Percentiles rank a stretch among this genome's conserved stretches.
Evolutionary conservation across 2,113 vertebrate species (phyloP).

Genomic region (Hippocampus guttulatus): DNA sequence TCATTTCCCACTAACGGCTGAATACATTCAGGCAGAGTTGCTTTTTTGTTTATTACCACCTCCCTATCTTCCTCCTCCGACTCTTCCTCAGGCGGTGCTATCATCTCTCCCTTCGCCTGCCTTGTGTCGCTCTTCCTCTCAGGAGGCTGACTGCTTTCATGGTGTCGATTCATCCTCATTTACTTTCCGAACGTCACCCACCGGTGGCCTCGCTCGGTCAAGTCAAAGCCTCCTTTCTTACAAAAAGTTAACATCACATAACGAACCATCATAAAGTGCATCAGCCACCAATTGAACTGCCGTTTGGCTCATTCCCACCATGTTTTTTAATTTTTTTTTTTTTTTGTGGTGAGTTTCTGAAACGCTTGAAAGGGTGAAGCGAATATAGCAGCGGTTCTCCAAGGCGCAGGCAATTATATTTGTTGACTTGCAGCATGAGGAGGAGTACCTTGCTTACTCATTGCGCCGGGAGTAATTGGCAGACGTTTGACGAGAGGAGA

Average conservation of each 20-base stretch:
- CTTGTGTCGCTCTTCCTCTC: not conserved
- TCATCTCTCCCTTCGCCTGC: not conserved
- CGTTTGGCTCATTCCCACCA: conserved; percentile 30
- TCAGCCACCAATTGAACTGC: conserved; percentile 17
- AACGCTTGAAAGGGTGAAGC: conserved; percentile 8
- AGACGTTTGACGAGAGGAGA: conserved; percentile 34
- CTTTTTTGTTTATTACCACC: not conserved
- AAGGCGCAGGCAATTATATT: conserved; percentile 56
- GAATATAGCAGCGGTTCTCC: conserved; percentile 48
- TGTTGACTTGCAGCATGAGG: conserved; percentile 44
- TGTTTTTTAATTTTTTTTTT: not conserved
- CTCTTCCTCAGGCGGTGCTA: not conserved
- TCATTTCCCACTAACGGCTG: too few relatives aligned
- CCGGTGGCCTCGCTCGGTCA: conserved; percentile 19
- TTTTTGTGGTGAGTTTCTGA: conserved; percentile 8
- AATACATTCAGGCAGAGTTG: not conserved
- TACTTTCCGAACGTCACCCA: conserved; percentile 16
- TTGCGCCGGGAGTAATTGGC: conserved; percentile 53
- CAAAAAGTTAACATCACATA: conserved; percentile 32
- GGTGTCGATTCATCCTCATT: not conserved
- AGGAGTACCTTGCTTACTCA: conserved; percentile 38
- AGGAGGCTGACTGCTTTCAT: not conserved
- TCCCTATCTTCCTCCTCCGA: not conserved
- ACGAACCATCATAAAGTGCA: conserved; percentile 22
- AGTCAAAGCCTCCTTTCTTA: conserved; percentile 28